Base-by-base conservation (phyloP, 2,888 invertebrate genomes). In the Prosapia bicincta region DNA sequence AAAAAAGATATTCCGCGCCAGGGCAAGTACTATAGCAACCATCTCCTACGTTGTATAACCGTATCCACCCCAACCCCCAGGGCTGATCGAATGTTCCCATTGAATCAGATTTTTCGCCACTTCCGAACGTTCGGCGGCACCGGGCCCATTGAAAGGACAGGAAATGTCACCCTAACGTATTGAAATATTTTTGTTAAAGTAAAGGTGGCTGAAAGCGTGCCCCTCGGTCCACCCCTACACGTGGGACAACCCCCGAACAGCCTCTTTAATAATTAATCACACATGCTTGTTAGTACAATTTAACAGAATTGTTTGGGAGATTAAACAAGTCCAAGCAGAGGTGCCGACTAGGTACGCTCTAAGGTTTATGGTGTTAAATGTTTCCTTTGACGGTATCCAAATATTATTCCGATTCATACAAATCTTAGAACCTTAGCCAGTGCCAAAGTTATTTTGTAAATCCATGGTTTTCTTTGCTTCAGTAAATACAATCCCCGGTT, bases 101-200 rank as follows among this genome's bases (percentile, higher is more conserved):
- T 54, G 3, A 54, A 54, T 54, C 67, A 66, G 69, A 74, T 74
- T 74, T 74, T 32, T 43, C 74, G 69, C 74, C 74, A 74, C 74
- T 74, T 74, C 74, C 74, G 69, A 66, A 66, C 28, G 66, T 25
- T 26, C 24, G 23, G 30, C 67, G 54, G 54, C 54, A 54, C 5
- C 54, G 20, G 5, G 54, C 10, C 9, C 6, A 54, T 7, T 74
- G 26, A 74, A 74, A 65, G 69, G 30, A 38, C 74, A 69, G 74
- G 74, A 74, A 74, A 66, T 66, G 69, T 74, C 74, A 26, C 74
- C 69, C 54, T 26, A 26, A 26, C 15, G 25, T 66, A 25, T 66
- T 72, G 54, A 54, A 54, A 54, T 54, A 54, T 54, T 54, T 54
- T 20, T 54, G 54, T 54, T 54, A 54, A 54, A 54, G 54, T 54